Evolutionary conservation across 2,113 vertebrate species (phyloP).

Genomic region (Pseudorectes ferrugineus): DNA sequence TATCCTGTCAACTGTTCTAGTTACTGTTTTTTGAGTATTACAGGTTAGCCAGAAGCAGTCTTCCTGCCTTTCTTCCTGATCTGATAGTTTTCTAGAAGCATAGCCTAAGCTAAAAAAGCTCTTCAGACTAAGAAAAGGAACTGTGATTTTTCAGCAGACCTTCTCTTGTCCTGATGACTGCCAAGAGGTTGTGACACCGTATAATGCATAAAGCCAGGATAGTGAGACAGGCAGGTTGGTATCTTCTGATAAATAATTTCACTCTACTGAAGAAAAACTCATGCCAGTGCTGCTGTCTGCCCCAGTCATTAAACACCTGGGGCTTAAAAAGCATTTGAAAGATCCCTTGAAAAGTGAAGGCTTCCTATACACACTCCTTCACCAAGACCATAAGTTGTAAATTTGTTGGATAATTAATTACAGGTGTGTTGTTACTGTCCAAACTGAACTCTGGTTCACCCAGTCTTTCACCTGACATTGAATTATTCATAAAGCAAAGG

Average conservation of each 20-base stretch:
- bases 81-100: not conserved
- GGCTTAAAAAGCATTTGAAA: not conserved
- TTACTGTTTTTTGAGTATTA: not conserved
- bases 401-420: not conserved
- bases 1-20: constrained; percentile 16
- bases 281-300: not conserved
- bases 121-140: not conserved
- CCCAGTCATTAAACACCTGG: not conserved
- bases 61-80: not conserved
- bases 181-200: not conserved
- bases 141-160: not conserved
- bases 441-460: not conserved
- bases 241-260: not conserved
- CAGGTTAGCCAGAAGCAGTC: not conserved
- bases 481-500: constrained; percentile 11
- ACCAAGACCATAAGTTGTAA: not conserved
- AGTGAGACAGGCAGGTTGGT: not conserved
- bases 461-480: not conserved
- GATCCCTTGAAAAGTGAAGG: not conserved
- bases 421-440: not conserved
- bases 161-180: not conserved
- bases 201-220: not conserved
- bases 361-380: not conserved
- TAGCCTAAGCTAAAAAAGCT: not conserved
- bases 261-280: not conserved